Evolutionary conservation across 2,113 vertebrate species (phyloP).

Genomic region (Gnathonemus echidnorhynchus): DNA sequence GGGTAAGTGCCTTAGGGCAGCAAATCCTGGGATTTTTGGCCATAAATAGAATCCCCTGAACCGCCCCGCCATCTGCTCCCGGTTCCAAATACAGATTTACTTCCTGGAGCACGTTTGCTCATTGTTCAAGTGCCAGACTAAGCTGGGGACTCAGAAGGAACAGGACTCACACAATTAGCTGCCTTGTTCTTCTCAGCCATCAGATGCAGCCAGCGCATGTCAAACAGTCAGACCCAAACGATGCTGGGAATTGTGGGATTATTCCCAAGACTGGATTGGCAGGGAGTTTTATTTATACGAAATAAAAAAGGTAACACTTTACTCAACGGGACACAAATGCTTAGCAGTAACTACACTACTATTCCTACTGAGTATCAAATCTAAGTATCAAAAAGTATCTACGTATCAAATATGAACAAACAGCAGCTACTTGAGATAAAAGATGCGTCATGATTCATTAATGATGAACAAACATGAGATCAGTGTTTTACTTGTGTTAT

Average conservation of each 20-base stretch:
- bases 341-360: background rate
- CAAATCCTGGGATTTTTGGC: background rate
- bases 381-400: too few relatives aligned
- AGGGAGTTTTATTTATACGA: background rate
- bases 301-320: background rate
- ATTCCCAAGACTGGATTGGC: background rate
- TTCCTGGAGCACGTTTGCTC: background rate
- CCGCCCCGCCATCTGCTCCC: background rate
- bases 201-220: too few relatives aligned
- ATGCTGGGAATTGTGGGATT: background rate
- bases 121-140: background rate
- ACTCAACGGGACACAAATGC: background rate
- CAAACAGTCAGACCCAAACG: background rate
- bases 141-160: background rate
- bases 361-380: background rate
- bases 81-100: background rate
- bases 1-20: background rate
- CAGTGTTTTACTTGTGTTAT: background rate
- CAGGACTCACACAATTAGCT: background rate
- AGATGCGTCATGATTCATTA: background rate
- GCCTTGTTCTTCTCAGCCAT: background rate
- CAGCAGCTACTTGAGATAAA: background rate
- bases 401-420: background rate
- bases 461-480: background rate
- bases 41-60: conserved; percentile 4